Evolutionary conservation across 1,140 invertebrate genomes (phyloP), one percentile per base, ranked within the genome.

Genomic region (Drosophila truncata): DNA sequence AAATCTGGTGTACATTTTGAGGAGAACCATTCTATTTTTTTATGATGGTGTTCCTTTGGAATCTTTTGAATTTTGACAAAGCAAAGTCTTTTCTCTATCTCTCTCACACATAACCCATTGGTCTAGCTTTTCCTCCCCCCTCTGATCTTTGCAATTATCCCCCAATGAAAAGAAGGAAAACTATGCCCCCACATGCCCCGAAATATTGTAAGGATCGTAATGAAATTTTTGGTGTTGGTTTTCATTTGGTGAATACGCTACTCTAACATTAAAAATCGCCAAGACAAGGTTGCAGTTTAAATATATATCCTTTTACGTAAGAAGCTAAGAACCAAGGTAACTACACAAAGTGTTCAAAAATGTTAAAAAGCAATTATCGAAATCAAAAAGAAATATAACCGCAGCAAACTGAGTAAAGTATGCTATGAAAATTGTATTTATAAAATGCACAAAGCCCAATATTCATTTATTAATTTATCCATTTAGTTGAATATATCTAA

Each of bases 281-380:
- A 23, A n/a, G 46, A 74, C 33, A 16, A 54, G 52, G 31, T 54
- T 54, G 33, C 33, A 54, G 31, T 63, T 42, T 13, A 35, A 41
- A 50, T 31, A 29, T n/a, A 55, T n/a, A 72, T 71, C 16, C 80
- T 75, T 83, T 81, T 64, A 39, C 72, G 29, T 90, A 82, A 84
- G 77, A 47, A 46, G n/a, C 52, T 79, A 70, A 83, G 80, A 78
- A 63, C 64, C 49, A 80, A 91, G 75, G 86, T 90, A 90, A 86
- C 69, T 85, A 74, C 62, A 74, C 47, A 72, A 87, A 57, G 57
- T 80, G 74, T 90, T 90, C 75, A 90, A 90, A 92, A 92, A 91
- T 92, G 91, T 92, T 91, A 91, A 92, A 92, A 91, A 91, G 82
- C 91, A 92, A 92, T 92, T 72, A 74, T 81, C 58, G 49, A 77